These are phyloP conservation scores for Rhagonycha fulva DNA, from an alignment of 2,888 invertebrate genomes.

Conservation along the genomic window DNA sequence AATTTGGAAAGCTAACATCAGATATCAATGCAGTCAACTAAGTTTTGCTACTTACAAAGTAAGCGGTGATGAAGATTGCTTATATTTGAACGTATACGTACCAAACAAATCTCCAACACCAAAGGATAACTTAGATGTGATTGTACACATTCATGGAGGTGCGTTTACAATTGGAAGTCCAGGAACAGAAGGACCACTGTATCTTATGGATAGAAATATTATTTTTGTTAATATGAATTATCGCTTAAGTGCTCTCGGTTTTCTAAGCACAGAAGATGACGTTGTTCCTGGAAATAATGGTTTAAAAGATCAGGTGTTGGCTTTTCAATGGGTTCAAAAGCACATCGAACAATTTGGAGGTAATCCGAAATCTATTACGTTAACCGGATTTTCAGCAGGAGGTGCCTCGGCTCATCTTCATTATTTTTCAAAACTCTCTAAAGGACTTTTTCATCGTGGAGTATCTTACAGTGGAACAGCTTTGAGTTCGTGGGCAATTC, in stretches of 20 bases:
- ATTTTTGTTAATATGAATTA: constrained; percentile 11
- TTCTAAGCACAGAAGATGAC: constrained; percentile 6
- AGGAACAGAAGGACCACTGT: background rate
- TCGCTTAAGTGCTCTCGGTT: constrained; percentile 3
- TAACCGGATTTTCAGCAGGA: constrained; percentile 71
- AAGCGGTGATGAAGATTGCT: constrained; percentile 16
- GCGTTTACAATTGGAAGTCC: constrained; percentile 9
- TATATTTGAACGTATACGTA: constrained; percentile 16
- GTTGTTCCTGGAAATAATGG: constrained; percentile 1
- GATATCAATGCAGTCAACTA: background rate
- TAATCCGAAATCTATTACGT: constrained; percentile 65
- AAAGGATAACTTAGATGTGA: constrained; percentile 9
- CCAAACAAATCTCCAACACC: background rate
- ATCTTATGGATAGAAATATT: constrained; percentile 16
- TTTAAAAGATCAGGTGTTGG: constrained; percentile 69
- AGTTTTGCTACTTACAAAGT: background rate
- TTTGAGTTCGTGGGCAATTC: constrained; percentile 59
- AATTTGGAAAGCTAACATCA: background rate
- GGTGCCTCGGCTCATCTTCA: constrained; percentile 74
- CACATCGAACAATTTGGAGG: constrained; percentile 63
- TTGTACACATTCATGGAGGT: constrained; percentile 17
- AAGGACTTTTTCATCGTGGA: constrained; percentile 58
- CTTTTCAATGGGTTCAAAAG: constrained; percentile 63
- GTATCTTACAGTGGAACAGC: constrained; percentile 71
- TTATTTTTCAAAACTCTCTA: constrained; percentile 63